Conservation (phyloP, 2,888 invertebrate genomes). For the Myopa tessellatipennis region DNA sequence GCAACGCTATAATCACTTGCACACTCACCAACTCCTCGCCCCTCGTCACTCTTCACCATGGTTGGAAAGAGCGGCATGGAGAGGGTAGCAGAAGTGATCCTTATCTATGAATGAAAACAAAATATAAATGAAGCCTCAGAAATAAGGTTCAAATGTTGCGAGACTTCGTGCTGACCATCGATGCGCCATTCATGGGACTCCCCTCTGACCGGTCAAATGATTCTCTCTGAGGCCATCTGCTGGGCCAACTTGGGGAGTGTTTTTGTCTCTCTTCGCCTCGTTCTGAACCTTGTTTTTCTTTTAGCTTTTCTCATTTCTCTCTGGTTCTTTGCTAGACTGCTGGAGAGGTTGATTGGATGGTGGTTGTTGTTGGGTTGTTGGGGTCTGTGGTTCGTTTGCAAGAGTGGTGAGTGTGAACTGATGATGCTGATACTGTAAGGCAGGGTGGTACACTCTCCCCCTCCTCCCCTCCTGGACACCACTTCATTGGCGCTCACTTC, state of each 20-base stretch:
- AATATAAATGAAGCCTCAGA: slow-evolving; percentile 6
- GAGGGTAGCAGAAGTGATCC: background rate
- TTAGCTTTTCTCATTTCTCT: too few relatives aligned
- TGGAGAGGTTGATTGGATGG: too few relatives aligned
- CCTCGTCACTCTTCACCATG: background rate
- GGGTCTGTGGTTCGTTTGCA: background rate
- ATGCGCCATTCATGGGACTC: background rate
- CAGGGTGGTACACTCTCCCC: background rate
- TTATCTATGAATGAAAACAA: background rate
- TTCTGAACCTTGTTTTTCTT: too few relatives aligned
- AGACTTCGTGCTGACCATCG: background rate
- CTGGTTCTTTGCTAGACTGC: too few relatives aligned
- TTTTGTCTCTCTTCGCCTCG: too few relatives aligned
- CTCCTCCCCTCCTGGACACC: too few relatives aligned
- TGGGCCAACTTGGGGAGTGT: too few relatives aligned
- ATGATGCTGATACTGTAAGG: background rate
- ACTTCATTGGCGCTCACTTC: background rate
- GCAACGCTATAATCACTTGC: slow-evolving; percentile 19
- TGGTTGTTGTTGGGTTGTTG: too few relatives aligned
- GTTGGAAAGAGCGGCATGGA: background rate
- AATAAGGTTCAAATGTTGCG: background rate
- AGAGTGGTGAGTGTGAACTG: background rate
- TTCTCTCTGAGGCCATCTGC: too few relatives aligned
- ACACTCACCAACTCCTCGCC: background rate
- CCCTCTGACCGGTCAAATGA: background rate